A percentile compares a stretch with the other conserved stretches of the same genome.
These are phyloP conservation scores for Champsocephalus esox DNA, from an alignment of 2,797 vertebrate genomes.

Conservation along the genomic window DNA sequence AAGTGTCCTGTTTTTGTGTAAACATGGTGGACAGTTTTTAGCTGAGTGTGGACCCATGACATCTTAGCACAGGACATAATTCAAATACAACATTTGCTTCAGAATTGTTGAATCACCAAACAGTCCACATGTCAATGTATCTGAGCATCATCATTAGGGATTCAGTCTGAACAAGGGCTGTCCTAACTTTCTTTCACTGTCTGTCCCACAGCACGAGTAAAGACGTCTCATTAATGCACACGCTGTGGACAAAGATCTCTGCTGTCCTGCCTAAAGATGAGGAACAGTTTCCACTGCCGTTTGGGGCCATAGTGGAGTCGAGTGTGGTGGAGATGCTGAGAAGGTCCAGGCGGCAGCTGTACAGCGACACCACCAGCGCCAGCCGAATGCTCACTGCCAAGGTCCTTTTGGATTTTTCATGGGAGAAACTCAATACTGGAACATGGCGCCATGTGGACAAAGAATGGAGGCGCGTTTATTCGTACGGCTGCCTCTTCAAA, in stretches of 20 bases:
- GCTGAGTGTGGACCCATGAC: slow-evolving; percentile 29
- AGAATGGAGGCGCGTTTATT: slow-evolving; percentile 91
- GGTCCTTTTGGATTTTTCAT: slow-evolving; percentile 87
- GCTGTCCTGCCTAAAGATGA: slow-evolving; percentile 77
- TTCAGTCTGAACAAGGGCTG: slow-evolving; percentile 18
- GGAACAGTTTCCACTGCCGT: slow-evolving; percentile 80
- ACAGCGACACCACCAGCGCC: slow-evolving; percentile 24
- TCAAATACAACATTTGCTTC: slow-evolving; percentile 20
- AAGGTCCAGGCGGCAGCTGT: slow-evolving; percentile 79
- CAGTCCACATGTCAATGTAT: slow-evolving; percentile 8
- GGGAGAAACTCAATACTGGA: slow-evolving; percentile 92
- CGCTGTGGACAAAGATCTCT: slow-evolving; percentile 79
- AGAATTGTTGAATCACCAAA: slow-evolving; percentile 18
- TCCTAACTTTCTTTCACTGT: slow-evolving; percentile 31
- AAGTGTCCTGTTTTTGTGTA: slow-evolving; percentile 34
- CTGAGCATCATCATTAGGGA: slow-evolving; percentile 16
- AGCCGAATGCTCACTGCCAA: slow-evolving; percentile 77
- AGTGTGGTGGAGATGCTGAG: slow-evolving; percentile 80
- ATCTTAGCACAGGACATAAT: slow-evolving; percentile 30
- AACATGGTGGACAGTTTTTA: slow-evolving; percentile 20
- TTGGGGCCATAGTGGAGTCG: slow-evolving; percentile 81
- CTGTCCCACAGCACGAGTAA: slow-evolving; percentile 44
- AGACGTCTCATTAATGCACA: slow-evolving; percentile 64
- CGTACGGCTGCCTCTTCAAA: slow-evolving; percentile 91
- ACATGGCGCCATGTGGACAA: slow-evolving; percentile 90